A percentile compares a stretch with the other conserved stretches of the same genome.
These are phyloP conservation scores for Trachythela sp. DNA, from an alignment of 64 coral and sea anemone genomes.

Conservation along the genomic window DNA sequence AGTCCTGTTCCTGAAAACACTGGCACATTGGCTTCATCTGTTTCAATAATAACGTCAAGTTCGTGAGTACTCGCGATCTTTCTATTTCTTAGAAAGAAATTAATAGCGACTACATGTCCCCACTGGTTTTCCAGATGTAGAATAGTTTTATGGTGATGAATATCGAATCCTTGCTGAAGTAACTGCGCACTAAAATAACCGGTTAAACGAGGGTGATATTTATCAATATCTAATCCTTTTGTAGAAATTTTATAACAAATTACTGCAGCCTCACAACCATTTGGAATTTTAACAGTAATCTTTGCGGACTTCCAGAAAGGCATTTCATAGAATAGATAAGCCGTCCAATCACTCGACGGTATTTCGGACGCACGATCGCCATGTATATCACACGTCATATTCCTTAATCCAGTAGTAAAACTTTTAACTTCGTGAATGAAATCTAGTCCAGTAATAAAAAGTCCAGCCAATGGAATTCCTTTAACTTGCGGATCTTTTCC, in stretches of 20 bases:
- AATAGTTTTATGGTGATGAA: background rate
- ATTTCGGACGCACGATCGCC: background rate
- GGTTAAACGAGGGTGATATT: conserved; percentile 3
- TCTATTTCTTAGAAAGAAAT: background rate
- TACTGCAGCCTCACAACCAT: background rate
- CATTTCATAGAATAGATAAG: conserved; percentile 22
- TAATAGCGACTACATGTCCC: background rate
- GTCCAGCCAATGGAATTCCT: background rate
- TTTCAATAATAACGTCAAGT: background rate
- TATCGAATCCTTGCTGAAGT: background rate
- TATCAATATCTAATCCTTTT: background rate
- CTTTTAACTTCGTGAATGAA: background rate
- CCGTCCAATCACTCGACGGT: background rate
- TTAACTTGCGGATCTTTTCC: background rate
- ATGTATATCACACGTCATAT: background rate
- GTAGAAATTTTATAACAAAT: background rate
- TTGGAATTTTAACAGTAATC: background rate
- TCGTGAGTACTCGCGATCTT: background rate
- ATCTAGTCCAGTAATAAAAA: background rate
- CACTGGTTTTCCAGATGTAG: conserved; percentile 3
- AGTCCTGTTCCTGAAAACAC: conserved; percentile 1
- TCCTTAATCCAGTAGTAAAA: background rate
- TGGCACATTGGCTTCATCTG: background rate
- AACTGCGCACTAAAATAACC: background rate
- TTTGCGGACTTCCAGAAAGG: conserved; percentile 6